Conservation (phyloP, 2,888 invertebrate species). For the Tiliacea citrago region DNA sequence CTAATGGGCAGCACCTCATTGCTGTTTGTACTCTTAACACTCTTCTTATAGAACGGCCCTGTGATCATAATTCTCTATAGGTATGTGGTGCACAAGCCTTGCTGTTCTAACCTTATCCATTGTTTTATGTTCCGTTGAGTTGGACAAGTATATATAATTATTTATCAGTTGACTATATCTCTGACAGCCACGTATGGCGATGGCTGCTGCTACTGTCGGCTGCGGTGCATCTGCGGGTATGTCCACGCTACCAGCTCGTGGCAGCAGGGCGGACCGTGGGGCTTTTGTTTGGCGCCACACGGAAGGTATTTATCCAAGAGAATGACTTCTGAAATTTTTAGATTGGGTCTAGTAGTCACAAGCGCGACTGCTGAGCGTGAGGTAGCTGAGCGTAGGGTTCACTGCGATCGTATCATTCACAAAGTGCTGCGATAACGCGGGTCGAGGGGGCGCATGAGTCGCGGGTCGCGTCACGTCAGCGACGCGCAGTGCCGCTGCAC, state of each 20-base stretch:
- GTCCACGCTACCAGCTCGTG: not conserved
- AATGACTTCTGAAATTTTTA: not conserved
- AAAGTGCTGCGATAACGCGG: slow-evolving; percentile 9
- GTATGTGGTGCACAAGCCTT: not conserved
- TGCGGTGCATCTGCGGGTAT: not conserved
- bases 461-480: slow-evolving; percentile 2
- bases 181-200: not conserved
- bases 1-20: not conserved
- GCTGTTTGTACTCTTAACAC: not conserved
- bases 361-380: not conserved
- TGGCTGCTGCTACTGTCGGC: too few species aligned
- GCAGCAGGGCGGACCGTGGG: not conserved
- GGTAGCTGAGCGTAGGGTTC: too few species aligned
- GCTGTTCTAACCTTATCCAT: not conserved
- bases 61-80: not conserved
- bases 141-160: not conserved
- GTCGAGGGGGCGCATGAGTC: not conserved
- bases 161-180: not conserved
- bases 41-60: not conserved
- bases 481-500: slow-evolving; percentile 32
- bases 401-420: too few species aligned
- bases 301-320: not conserved
- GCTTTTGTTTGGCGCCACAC: not conserved
- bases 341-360: not conserved
- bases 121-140: not conserved